These are phyloP conservation scores for Serranus cabrilla DNA, from an alignment of 2,797 vertebrate species.

Conservation along the genomic window DNA sequence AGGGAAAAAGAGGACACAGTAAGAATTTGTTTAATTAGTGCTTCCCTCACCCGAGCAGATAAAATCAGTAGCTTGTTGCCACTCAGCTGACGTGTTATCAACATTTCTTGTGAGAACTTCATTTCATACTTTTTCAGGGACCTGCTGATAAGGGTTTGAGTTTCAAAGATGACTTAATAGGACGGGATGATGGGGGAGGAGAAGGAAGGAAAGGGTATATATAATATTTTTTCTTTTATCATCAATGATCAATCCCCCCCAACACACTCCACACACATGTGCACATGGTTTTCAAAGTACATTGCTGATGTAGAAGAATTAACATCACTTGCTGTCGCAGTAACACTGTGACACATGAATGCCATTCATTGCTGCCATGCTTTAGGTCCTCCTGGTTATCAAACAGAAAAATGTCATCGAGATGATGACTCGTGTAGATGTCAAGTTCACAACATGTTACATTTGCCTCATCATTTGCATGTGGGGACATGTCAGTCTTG, in stretches of 20 bases:
- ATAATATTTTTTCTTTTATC: conserved; percentile 14
- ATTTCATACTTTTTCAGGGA: conserved; percentile 70
- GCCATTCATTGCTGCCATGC: conserved; percentile 10
- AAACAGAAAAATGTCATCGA: conserved; percentile 36
- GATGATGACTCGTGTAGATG: conserved; percentile 42
- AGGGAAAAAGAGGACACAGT: conserved; percentile 51
- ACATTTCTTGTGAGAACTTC: conserved; percentile 70
- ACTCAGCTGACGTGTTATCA: conserved; percentile 73
- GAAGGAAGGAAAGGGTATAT: conserved; percentile 29
- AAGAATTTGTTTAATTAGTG: conserved; percentile 73
- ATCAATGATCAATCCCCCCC: conserved; percentile 35
- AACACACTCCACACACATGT: not conserved
- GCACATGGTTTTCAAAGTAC: conserved; percentile 4
- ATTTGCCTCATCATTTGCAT: conserved; percentile 41
- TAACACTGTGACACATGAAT: not conserved
- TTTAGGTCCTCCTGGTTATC: conserved; percentile 40
- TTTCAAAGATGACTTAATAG: conserved; percentile 79
- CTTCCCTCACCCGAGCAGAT: conserved; percentile 64
- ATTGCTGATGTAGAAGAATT: conserved; percentile 18
- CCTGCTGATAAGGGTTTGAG: conserved; percentile 76
- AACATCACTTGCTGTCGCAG: conserved; percentile 7
- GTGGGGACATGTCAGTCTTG: conserved; percentile 34
- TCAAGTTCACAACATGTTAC: conserved; percentile 25
- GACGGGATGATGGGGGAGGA: conserved; percentile 20
- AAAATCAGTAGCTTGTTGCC: conserved; percentile 68